Conservation (phyloP, 2,888 invertebrate species). For the Drosophila paucipuncta region DNA sequence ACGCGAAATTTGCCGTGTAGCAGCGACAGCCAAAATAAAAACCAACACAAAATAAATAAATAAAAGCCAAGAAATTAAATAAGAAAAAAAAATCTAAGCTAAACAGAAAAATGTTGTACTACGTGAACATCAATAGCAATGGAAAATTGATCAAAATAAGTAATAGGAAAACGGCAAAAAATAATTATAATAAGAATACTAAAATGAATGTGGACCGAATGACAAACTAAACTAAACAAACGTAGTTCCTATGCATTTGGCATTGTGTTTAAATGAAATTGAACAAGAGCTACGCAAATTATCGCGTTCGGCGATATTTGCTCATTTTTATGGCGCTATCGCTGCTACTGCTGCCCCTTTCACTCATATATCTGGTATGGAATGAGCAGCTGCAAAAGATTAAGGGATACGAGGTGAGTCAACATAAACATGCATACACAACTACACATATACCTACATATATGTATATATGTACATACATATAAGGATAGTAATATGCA, state of each 20-base stretch:
- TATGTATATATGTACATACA: neutral
- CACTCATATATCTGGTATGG: constrained; percentile 84
- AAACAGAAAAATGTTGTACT: constrained; percentile 29
- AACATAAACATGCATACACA: neutral
- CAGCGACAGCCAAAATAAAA: constrained; percentile 24
- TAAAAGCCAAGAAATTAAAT: constrained; percentile 4
- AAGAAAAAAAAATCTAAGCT: neutral
- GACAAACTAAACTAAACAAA: constrained; percentile 35
- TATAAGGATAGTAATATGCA: neutral
- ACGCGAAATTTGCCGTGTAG: constrained; percentile 63
- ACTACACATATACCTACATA: constrained; percentile 4
- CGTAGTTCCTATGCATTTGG: constrained; percentile 73
- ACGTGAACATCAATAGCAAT: constrained; percentile 41
- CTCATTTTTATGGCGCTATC: constrained; percentile 85
- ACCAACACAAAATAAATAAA: neutral
- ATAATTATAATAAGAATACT: constrained; percentile 8
- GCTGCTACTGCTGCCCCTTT: constrained; percentile 84
- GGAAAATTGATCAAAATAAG: constrained; percentile 36
- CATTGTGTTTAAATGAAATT: constrained; percentile 84
- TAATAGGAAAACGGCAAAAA: constrained; percentile 25
- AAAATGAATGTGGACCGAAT: constrained; percentile 17
- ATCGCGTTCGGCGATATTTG: constrained; percentile 86
- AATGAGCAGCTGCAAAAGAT: constrained; percentile 85
- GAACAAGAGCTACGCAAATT: constrained; percentile 82
- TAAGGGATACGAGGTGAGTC: constrained; percentile 85